Conservation (phyloP, 2,113 vertebrate species). For the Myodes glareolus region DNA sequence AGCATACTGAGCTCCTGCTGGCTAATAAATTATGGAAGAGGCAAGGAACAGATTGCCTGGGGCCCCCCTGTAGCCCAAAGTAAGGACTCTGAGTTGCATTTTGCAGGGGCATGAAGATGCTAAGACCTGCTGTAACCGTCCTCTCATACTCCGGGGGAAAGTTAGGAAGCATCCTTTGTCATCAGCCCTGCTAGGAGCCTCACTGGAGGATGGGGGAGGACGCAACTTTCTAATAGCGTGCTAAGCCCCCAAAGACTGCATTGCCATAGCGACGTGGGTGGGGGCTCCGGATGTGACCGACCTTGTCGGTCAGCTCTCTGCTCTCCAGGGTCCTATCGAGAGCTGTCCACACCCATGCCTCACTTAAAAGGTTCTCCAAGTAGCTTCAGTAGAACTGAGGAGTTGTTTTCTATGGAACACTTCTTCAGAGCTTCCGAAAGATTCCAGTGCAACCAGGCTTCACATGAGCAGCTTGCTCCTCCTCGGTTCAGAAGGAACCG, state of each 20-base stretch:
- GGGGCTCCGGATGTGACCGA: neutral
- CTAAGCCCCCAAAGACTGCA: neutral
- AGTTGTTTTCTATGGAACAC: neutral
- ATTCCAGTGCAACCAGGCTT: neutral
- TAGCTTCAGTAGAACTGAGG: neutral
- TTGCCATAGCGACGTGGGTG: neutral
- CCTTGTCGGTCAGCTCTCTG: neutral
- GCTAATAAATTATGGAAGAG: neutral
- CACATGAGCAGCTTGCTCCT: neutral
- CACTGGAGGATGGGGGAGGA: neutral
- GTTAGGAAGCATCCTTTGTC: neutral
- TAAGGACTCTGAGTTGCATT: neutral
- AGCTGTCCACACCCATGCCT: neutral
- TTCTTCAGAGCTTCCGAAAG: conserved; percentile 19
- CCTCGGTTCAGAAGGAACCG: neutral
- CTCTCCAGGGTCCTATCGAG: neutral
- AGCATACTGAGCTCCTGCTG: neutral
- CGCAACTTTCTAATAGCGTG: neutral
- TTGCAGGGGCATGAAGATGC: neutral
- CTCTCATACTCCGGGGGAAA: neutral
- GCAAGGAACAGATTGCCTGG: neutral
- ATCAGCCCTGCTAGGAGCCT: neutral
- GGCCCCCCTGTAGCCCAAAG: neutral
- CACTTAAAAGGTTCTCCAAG: conserved; percentile 9
- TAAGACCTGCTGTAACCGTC: neutral